Percentiles rank a stretch among this genome's conserved stretches.
These are phyloP conservation scores for Pecten maximus DNA, from an alignment of 2,888 invertebrate genomes.

Conservation along the genomic window DNA sequence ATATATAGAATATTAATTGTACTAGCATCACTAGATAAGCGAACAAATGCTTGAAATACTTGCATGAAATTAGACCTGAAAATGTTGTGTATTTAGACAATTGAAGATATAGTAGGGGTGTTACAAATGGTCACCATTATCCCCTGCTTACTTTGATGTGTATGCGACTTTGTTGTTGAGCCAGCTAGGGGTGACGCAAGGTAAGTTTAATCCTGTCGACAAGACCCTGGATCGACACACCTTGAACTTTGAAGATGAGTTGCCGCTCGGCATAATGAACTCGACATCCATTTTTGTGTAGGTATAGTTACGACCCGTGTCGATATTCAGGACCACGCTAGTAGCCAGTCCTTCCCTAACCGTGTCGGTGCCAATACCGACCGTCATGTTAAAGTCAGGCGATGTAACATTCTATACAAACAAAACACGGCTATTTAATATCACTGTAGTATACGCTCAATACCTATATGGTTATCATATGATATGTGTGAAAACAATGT, in stretches of 20 bases:
- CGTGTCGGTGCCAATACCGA: conserved; percentile 54
- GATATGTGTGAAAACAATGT: no score
- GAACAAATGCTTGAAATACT: no score
- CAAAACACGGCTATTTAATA: no score
- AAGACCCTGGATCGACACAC: conserved; percentile 72
- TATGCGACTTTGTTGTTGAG: conserved; percentile 64
- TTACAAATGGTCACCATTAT: no score
- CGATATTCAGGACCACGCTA: conserved; percentile 65
- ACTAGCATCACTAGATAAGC: no score
- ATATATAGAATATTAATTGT: no score
- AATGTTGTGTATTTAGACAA: no score
- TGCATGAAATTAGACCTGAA: no score
- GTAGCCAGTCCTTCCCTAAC: conserved; percentile 62
- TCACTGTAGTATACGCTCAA: no score
- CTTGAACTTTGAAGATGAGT: conserved; percentile 61
- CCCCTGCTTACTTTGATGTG: conserved; percentile 64
- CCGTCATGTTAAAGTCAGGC: conserved; percentile 62
- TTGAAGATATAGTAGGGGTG: no score
- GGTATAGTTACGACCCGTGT: conserved; percentile 62
- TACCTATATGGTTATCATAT: no score
- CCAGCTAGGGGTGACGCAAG: conserved; percentile 71
- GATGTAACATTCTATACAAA: conserved; percentile 63
- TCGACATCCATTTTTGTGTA: conserved; percentile 75
- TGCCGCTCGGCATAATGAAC: conserved; percentile 74
- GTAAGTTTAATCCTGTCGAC: conserved; percentile 75